A percentile compares a stretch with the other conserved stretches of the same genome.
Evolutionary conservation across 2,113 vertebrate species (phyloP).

Genomic region (Phodopus roborovskii): DNA sequence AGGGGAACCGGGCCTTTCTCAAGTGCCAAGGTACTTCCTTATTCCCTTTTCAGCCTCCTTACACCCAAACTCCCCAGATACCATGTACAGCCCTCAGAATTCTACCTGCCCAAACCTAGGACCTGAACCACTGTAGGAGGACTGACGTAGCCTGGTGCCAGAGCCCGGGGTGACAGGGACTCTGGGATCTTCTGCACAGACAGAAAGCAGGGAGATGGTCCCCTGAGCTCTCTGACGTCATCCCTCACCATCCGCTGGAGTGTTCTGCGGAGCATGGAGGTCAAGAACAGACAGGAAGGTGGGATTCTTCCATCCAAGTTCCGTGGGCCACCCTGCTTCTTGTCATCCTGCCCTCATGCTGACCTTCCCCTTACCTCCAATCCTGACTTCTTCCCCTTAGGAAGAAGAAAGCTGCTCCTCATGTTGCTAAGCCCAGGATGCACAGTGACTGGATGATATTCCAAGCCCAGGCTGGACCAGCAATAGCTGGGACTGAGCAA

Average conservation of each 20-base stretch:
- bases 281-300: not conserved
- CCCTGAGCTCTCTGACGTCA: not conserved
- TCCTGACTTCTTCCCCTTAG: not conserved
- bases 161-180: not conserved
- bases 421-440: not conserved
- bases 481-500: not conserved
- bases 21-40: not conserved
- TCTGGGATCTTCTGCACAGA: not conserved
- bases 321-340: not conserved
- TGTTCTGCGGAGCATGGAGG: accelerated
- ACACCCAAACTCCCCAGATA: not conserved
- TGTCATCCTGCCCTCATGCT: not conserved
- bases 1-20: not conserved
- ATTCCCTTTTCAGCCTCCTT: not conserved
- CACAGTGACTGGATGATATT: not conserved
- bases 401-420: not conserved
- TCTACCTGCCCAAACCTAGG: accelerated
- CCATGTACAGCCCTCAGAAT: not conserved
- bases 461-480: not conserved
- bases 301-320: not conserved
- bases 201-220: not conserved
- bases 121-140: not conserved
- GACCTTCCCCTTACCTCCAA: not conserved
- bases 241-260: not conserved
- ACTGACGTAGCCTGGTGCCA: accelerated